Base-by-base conservation (phyloP, 2,797 vertebrate genomes). In the Sandelia bainsii region DNA sequence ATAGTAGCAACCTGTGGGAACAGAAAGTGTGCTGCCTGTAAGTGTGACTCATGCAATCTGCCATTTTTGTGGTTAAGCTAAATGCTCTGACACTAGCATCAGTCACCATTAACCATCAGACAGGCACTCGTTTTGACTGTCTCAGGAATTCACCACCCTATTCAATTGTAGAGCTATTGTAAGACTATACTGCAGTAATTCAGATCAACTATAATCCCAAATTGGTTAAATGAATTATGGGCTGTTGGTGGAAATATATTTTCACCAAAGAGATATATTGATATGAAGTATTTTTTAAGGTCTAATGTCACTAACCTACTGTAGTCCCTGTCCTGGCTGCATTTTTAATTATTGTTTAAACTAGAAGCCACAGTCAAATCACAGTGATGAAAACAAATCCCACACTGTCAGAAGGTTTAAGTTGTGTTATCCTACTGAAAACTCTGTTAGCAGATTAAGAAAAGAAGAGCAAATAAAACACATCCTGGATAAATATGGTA, bases 71-170 rank as follows among this genome's bases (percentile, higher is more conserved):
- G 89, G 88, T 90, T 66, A 22, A 69, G 72, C 67, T 88, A 84
- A 88, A 80, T 69, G 81, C 69, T 85, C 62, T 90, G 88, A 91
- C 86, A 85, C 75, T 44, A 68, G 75, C 85, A 90, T 92, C 86
- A 89, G 90, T 92, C 89, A 92, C 89, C 83, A 68, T 77, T 83
- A 86, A 69, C 80, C 64, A 83, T 87, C 73, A 89, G 82, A 89
- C 80, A 75, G 65, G 52, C 68, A 82, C 84, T 85, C 62, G 72
- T 78, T 88, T 88, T 64, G n/a, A 90, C 85, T 62, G 74, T 84
- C 87, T 83, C 68, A 76, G 74, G 82, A 80, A 84, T 84, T 51
- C 45, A 60, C 66, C 68, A 34, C n/a, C 50, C 62, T 46, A 39
- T 82, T 79, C 73, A 62, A 1, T 1, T 25, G 65, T 46, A 7